Evolutionary conservation across 2,797 vertebrate species (phyloP), one percentile per base, ranked within the genome.

Genomic region (Melopsittacus undulatus): DNA sequence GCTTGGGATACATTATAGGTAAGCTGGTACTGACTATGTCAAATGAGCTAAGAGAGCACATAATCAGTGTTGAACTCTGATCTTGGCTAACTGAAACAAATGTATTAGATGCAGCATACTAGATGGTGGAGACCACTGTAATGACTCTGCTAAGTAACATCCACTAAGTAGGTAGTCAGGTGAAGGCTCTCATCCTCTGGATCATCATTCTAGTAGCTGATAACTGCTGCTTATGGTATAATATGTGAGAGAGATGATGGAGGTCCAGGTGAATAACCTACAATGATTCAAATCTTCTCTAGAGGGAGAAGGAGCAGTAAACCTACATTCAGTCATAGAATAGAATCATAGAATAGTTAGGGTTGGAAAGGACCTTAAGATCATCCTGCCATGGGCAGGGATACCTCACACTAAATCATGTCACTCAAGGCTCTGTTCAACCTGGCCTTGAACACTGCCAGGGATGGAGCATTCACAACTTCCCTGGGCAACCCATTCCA

Each of bases 1-100:
- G 2, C 18, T 52, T 63, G 34, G 11, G 24, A 24, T 82, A 36
- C 6, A 9, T 11, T 40, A 15, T 62, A 26, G 0, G 0, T 66
- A 66, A 92, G 4, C 18, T 82, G 59, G 30, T n/a, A 34, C 5
- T 57, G 59, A 49, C 30, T 26, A 32, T 32, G 29, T 15, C 26
- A 66, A 84, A 79, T 64, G 38, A 75, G 8, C 22, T 40, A 75
- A 40, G 46, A 83, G 5, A 81, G 10, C 29, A n/a, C 7, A 27
- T 42, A 56, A 79, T 26, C 30, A 43, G 2, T 57, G 42, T 15
- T 3, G 2, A 8, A 56, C 32, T 72, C 45, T 56, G 14, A 54
- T 59, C 56, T 64, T 68, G 16, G 66, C 38, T 75, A 79, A 56
- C 26, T 54, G 63, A 81, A 81, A 72, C 5, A 89, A 90, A 78